Percentiles rank a stretch among this genome's conserved stretches.
Conservation (phyloP, 2,797 vertebrate species). For the Trachurus trachurus region DNA sequence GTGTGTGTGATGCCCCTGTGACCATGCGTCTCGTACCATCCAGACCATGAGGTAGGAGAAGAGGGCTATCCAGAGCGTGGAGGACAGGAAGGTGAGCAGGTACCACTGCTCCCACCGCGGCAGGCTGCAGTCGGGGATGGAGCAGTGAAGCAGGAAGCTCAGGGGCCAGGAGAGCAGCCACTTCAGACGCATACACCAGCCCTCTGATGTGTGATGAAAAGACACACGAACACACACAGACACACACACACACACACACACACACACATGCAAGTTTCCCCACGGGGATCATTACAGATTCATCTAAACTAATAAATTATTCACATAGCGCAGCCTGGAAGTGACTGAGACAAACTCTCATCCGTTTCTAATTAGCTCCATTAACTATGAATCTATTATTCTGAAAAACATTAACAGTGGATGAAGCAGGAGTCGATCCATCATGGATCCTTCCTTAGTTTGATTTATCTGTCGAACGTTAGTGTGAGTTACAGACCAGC, state of each 20-base stretch:
- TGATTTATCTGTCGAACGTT: background rate
- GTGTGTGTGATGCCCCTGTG: background rate
- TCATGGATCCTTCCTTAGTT: background rate
- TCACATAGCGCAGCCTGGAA: conserved; percentile 30
- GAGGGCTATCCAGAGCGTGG: conserved; percentile 89
- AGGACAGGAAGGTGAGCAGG: conserved; percentile 86
- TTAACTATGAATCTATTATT: conserved; percentile 16
- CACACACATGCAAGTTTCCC: background rate
- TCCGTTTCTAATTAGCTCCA: conserved; percentile 47
- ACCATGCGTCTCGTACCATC: conserved; percentile 83
- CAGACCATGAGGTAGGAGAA: conserved; percentile 93
- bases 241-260: background rate
- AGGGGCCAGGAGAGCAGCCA: conserved; percentile 88
- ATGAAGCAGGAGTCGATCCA: background rate
- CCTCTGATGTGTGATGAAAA: conserved; percentile 62
- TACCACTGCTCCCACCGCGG: conserved; percentile 87
- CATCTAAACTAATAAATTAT: conserved; percentile 51
- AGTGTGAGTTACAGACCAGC: background rate
- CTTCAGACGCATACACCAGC: conserved; percentile 72
- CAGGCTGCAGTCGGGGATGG: conserved; percentile 85
- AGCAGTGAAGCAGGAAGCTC: conserved; percentile 82
- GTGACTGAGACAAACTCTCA: conserved; percentile 6
- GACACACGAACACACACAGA: no score
- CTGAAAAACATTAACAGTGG: conserved; percentile 1
- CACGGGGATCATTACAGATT: conserved; percentile 40